A percentile compares a stretch with the other conserved stretches of the same genome.
Conservation (phyloP, 2,888 invertebrate genomes). For the Epirrhoe tristata region DNA sequence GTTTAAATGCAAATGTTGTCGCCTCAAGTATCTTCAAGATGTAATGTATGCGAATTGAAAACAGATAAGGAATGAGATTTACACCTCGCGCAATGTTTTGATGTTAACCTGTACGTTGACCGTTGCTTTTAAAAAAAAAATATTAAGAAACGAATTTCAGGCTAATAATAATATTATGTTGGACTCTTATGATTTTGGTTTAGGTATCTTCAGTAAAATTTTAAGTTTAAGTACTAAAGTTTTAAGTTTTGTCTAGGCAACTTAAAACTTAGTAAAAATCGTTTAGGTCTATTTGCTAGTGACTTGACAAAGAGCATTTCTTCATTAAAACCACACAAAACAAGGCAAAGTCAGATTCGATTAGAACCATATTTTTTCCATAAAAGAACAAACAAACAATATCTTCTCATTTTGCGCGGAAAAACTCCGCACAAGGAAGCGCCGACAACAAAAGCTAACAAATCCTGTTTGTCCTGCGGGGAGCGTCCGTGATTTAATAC, state of each 20-base stretch:
- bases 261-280: too few species aligned
- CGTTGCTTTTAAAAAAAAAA: slow-evolving; percentile 45
- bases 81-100: slow-evolving; percentile 71
- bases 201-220: too few species aligned
- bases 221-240: too few species aligned
- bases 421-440: slow-evolving; percentile 56
- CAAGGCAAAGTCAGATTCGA: slow-evolving; percentile 37
- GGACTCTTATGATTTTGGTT: too few species aligned
- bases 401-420: slow-evolving; percentile 65
- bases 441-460: slow-evolving; percentile 81
- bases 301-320: not conserved
- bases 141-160: too few species aligned
- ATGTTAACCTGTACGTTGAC: slow-evolving; percentile 68
- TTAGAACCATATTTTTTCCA: slow-evolving; percentile 57
- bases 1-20: slow-evolving; percentile 83
- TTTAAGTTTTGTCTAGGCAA: too few species aligned
- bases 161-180: too few species aligned
- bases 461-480: slow-evolving; percentile 81
- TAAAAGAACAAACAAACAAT: slow-evolving; percentile 64
- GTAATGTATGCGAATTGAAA: slow-evolving; percentile 70
- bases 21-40: slow-evolving; percentile 63
- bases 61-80: slow-evolving; percentile 78
- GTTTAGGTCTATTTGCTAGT: too few species aligned
- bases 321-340: slow-evolving; percentile 42
- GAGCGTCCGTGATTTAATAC: slow-evolving; percentile 83